Base-by-base conservation (phyloP, 2,797 vertebrate genomes). In the Danionella dracula region DNA sequence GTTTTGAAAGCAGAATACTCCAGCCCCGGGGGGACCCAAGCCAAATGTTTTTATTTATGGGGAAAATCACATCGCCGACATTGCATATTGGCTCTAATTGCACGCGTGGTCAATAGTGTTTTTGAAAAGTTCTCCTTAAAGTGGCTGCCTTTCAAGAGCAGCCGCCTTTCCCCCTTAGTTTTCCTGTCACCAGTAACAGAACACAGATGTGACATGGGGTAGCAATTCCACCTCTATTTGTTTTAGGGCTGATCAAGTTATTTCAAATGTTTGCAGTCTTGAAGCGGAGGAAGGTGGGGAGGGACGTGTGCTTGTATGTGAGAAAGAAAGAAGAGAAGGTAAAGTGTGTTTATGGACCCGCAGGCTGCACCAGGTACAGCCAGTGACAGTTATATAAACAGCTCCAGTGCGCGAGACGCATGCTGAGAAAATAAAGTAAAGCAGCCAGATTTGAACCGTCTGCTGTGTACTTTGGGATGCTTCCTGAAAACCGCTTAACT, bases 201-300 rank as follows among this genome's bases (percentile, higher is more conserved):
- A 89, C 80, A 79, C 87, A 90, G 84, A 89, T 88, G 89, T 84
- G 83, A 83, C 82, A 86, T 74, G 72, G 85, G 80, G 84, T 85
- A 87, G 84, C 81, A 85, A 86, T 88, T 85, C 86, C 80, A 81
- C 79, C 84, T 85, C 86, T 86, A 85, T 89, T 89, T 90, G 86
- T 89, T 87, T 89, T 86, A 85, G 86, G 83, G 76, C 77, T 83
- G 86, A 85, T 86, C 86, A 81, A 82, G 85, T 86, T 87, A 87
- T 85, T 81, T 73, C 76, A 87, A 87, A 84, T 86, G 83, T 87
- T 87, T 80, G 82, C 84, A 82, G 81, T 72, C 73, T 75, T 66
- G 78, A 78, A 81, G 80, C 79, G 73, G 70, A 10, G 81, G 41
- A 40, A 29, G 37, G 31, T 23, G 40, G 57, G 46, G 37, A 19